phyloP scores from a whole-genome alignment of 1,140 invertebrate species.

The Drosophila insularis region DNA sequence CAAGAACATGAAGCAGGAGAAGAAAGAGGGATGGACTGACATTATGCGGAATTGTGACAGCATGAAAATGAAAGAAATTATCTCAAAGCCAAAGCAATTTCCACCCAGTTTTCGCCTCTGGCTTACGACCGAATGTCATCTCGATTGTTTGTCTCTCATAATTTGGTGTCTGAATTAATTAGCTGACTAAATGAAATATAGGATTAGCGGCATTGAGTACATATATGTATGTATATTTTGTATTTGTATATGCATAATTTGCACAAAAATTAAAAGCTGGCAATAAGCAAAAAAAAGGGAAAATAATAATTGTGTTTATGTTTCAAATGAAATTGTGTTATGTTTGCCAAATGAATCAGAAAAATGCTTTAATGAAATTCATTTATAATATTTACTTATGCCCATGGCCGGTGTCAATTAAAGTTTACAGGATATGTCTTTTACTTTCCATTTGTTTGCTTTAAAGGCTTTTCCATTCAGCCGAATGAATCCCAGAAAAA shows the following conservation, averaged over 20 bases:
- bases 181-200: neutral
- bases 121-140: neutral
- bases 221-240: neutral
- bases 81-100: constrained; percentile 36
- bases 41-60: constrained; percentile 12
- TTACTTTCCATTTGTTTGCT: too few relatives aligned
- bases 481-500: too few relatives aligned
- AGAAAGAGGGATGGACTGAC: neutral
- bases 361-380: neutral
- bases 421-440: neutral
- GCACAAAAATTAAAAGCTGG: neutral
- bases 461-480: too few relatives aligned
- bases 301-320: too few relatives aligned
- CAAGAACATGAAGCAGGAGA: neutral
- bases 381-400: neutral
- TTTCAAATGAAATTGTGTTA: constrained; percentile 11
- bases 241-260: neutral
- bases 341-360: neutral
- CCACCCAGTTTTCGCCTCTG: constrained; percentile 21
- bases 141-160: constrained; percentile 27
- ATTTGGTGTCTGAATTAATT: constrained; percentile 15
- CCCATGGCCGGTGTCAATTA: neutral
- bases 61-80: constrained; percentile 3
- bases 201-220: neutral
- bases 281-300: neutral